Evolutionary conservation across 1,140 invertebrate species (phyloP).

Genomic region (Penaeus japonicus): DNA sequence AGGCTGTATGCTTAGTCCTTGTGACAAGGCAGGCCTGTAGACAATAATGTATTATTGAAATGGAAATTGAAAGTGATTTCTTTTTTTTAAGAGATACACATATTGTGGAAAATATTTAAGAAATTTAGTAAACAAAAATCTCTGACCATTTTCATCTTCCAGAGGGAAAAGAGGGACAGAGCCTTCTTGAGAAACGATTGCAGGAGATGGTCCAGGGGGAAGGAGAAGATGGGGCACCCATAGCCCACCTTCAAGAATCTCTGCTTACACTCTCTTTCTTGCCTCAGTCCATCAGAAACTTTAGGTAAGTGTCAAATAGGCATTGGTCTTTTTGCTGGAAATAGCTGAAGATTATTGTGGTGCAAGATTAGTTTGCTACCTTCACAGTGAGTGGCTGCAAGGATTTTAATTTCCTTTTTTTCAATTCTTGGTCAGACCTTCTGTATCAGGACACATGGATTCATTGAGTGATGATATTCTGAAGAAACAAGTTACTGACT

Average conservation of each 20-base stretch:
- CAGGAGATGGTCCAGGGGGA: slow-evolving; percentile 32
- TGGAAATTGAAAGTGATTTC: no score
- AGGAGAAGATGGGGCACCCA: slow-evolving; percentile 8
- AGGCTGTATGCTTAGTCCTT: no score
- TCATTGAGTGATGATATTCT: slow-evolving; percentile 20
- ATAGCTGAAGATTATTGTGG: no score
- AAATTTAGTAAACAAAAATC: not conserved
- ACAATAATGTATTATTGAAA: no score
- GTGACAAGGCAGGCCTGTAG: no score
- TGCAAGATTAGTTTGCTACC: not conserved
- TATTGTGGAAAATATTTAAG: not conserved
- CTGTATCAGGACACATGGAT: slow-evolving; percentile 13
- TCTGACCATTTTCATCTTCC: not conserved
- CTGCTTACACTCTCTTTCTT: slow-evolving; percentile 41
- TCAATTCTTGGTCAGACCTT: not conserved
- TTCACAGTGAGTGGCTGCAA: not conserved
- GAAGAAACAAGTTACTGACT: not conserved
- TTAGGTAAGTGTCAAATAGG: slow-evolving; percentile 14
- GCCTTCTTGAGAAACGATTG: slow-evolving; percentile 30
- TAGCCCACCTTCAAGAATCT: slow-evolving; percentile 43
- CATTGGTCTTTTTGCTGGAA: no score
- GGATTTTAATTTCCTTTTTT: not conserved
- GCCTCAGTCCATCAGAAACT: slow-evolving; percentile 39
- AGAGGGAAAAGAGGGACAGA: slow-evolving; percentile 13
- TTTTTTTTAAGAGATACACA: not conserved